Evolutionary conservation across 2,888 invertebrate species (phyloP), one percentile per base, ranked within the genome.

Genomic region (Cryptocephalus primarius): DNA sequence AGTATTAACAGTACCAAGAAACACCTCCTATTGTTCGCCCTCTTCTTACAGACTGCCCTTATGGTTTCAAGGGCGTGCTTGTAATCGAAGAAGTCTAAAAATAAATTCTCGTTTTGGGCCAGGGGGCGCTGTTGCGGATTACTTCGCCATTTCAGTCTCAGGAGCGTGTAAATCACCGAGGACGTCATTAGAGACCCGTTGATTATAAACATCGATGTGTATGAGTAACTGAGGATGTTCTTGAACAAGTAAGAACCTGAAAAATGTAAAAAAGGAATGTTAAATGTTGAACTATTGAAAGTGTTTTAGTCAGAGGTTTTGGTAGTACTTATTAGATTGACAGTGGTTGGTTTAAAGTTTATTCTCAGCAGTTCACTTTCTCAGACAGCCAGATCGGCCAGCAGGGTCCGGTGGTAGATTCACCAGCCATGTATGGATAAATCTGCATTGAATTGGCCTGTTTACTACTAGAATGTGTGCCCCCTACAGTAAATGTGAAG

Each of bases 141-240:
- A 1, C 87, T 87, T 63, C 82, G 78, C 85, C 85, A 85, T 60
- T 85, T 70, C 4, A 88, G 71, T 46, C 74, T 75, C 1, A 82
- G n/a, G 0, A 78, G 47, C 0, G 82, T 74, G 56, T 87, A 85
- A 1, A 85, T 43, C 0, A 88, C 78, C 0, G 86, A 75, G 4
- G 79, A 43, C 0, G 74, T 59, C 63, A 88, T 68, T 1, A 87
- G 64, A 0, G 70, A 63, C 0, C 80, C 75, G 66, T 88, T 88
- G 38, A 88, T 79, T 0, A 72, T 64, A 62, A 88, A 88, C 85
- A 88, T 85, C 8, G 75, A 72, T 0, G 82, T 78, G 63, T 81
- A 86, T 0, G 87, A 87, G 42, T 71, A 67, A 57, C 81, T 67
- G 1, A 81, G 74, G 4, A 53, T 51, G 8, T 49, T 44, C 33